phyloP scores from a whole-genome alignment of 2,888 invertebrate species.

The Osmoderma eremita region DNA sequence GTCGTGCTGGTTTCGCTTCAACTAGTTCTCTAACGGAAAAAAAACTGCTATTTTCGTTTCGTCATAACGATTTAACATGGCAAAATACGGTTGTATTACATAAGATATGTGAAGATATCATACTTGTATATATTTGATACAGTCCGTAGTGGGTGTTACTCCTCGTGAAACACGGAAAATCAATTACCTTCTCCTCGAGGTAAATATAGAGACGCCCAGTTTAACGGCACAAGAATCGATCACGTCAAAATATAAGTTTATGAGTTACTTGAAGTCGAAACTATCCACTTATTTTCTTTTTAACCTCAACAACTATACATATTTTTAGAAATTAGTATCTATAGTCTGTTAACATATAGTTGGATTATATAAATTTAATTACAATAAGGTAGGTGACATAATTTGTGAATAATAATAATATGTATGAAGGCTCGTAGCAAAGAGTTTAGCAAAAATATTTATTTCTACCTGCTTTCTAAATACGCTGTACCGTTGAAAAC shows the following conservation, averaged over 20 bases:
- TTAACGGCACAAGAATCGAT: slow-evolving; percentile 20
- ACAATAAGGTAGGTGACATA: no score
- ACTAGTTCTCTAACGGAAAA: slow-evolving; percentile 7
- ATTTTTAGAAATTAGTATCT: no score
- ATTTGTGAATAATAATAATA: no score
- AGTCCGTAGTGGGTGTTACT: slow-evolving; percentile 24
- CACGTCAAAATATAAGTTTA: slow-evolving; percentile 29
- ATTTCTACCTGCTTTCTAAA: no score
- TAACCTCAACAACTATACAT: not conserved
- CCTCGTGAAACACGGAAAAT: slow-evolving; percentile 27
- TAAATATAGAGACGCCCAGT: slow-evolving; percentile 2
- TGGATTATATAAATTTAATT: no score
- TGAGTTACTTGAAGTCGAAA: slow-evolving; percentile 2
- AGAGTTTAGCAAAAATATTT: no score
- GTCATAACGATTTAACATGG: slow-evolving; percentile 23
- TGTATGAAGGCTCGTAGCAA: no score
- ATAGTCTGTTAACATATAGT: no score
- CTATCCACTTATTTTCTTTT: not conserved
- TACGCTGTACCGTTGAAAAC: no score
- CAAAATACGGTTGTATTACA: not conserved
- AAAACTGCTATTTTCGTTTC: slow-evolving; percentile 16
- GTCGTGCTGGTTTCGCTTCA: slow-evolving; percentile 13
- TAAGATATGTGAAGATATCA: slow-evolving; percentile 6
- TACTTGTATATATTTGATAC: slow-evolving; percentile 16
- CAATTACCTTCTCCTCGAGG: slow-evolving; percentile 26